Evolutionary conservation across 2,113 vertebrate species (phyloP).

Genomic region (Morphnarchus princeps): DNA sequence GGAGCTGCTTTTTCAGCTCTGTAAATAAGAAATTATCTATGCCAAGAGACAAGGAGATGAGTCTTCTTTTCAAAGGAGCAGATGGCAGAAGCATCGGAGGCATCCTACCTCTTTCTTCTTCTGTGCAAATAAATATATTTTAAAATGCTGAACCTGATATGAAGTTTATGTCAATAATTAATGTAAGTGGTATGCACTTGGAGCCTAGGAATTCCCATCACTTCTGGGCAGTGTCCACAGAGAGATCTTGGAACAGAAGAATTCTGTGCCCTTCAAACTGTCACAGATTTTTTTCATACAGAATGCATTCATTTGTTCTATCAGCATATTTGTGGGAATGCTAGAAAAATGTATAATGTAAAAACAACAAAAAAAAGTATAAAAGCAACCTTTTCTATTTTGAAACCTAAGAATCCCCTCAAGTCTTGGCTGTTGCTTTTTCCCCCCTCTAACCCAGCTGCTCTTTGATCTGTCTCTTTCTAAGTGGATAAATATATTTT

Average conservation of each 20-base stretch:
- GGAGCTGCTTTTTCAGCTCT: conserved; percentile 6
- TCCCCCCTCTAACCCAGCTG: not conserved
- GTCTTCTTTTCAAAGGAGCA: conserved; percentile 44
- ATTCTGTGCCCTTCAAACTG: conserved; percentile 15
- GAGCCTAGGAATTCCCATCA: conserved; percentile 55
- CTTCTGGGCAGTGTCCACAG: conserved; percentile 52
- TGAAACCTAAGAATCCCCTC: conserved; percentile 11
- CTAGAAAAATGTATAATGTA: not conserved
- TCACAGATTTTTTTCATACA: not conserved
- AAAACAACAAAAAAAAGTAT: not conserved
- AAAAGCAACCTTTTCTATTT: conserved; percentile 15
- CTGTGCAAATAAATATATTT: conserved; percentile 57
- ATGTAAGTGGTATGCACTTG: conserved; percentile 43
- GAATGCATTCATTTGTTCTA: conserved; percentile 32
- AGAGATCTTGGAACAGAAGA: conserved; percentile 45
- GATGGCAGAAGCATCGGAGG: conserved; percentile 14
- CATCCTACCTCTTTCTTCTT: conserved; percentile 29
- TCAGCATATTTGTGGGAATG: conserved; percentile 11
- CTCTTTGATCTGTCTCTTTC: conserved; percentile 20
- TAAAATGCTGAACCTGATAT: conserved; percentile 58
- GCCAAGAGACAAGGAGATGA: not conserved
- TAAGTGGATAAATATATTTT: conserved; percentile 55
- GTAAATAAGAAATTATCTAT: conserved; percentile 45
- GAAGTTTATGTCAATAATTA: conserved; percentile 64
- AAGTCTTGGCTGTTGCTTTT: not conserved